Evolutionary conservation across 2,888 invertebrate species (phyloP).

Genomic region (Limnephilus lunatus): DNA sequence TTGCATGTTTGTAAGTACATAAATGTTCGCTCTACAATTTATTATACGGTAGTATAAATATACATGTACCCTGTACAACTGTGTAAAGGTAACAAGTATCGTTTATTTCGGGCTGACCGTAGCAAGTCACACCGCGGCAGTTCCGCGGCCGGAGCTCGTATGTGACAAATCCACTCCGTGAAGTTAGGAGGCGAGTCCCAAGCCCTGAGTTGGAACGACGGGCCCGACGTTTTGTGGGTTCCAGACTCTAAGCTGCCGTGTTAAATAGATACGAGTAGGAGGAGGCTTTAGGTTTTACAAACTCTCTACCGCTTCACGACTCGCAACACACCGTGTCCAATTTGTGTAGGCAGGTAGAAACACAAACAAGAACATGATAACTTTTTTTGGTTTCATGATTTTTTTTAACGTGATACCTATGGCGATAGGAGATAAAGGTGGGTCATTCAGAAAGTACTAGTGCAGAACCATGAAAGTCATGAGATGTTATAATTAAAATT

Average conservation of each 20-base stretch:
- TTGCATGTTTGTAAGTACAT: background rate
- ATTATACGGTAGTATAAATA: background rate
- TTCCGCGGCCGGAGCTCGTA: background rate
- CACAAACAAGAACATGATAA: background rate
- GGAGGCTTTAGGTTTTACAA: background rate
- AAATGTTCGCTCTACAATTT: background rate
- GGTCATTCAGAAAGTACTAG: too few species aligned
- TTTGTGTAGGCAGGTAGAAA: background rate
- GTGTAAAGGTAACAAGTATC: background rate
- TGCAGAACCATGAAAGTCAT: too few species aligned
- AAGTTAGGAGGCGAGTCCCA: background rate
- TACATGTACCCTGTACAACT: background rate
- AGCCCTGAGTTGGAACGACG: slow-evolving; percentile 16
- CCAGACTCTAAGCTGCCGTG: background rate
- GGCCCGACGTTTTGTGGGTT: background rate
- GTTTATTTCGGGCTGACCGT: background rate
- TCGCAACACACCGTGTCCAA: background rate
- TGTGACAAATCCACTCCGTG: slow-evolving; percentile 15
- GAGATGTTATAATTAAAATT: too few species aligned
- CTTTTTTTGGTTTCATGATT: background rate
- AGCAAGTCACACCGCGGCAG: slow-evolving; percentile 20
- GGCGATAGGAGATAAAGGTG: too few species aligned
- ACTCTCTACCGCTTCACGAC: background rate
- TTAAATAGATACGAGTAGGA: background rate
- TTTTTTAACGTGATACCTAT: too few species aligned